phyloP scores from a whole-genome alignment of 2,888 invertebrate species.

The Leptinotarsa peninsularis region DNA sequence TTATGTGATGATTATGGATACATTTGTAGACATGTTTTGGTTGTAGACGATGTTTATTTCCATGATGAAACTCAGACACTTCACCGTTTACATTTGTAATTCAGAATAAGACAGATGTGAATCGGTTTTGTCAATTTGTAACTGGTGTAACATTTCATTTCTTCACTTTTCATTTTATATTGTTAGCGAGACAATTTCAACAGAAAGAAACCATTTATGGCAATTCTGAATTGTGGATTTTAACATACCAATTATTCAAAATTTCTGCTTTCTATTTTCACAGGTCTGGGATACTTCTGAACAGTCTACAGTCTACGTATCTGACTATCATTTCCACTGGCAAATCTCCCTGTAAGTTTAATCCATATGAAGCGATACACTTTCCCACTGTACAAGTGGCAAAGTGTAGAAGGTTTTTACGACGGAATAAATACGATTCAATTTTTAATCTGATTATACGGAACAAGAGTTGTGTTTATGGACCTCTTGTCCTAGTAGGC shows the following conservation, averaged over 20 bases:
- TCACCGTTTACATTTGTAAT: too few species aligned
- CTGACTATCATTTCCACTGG: background rate
- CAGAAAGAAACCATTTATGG: too few species aligned
- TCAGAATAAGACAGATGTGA: too few species aligned
- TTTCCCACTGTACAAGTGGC: constrained; percentile 38
- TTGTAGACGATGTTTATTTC: background rate
- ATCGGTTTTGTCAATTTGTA: too few species aligned
- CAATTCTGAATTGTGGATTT: too few species aligned
- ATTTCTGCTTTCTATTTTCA: too few species aligned
- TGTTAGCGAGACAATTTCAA: too few species aligned
- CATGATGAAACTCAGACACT: too few species aligned
- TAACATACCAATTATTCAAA: too few species aligned
- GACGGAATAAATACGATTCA: constrained; percentile 44
- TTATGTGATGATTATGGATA: background rate
- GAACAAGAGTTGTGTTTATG: constrained; percentile 51
- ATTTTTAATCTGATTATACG: constrained; percentile 50
- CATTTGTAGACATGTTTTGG: background rate
- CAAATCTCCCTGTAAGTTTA: constrained; percentile 14
- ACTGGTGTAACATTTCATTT: too few species aligned
- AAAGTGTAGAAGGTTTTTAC: constrained; percentile 45
- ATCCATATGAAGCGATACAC: constrained; percentile 27
- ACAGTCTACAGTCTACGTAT: background rate
- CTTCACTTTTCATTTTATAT: too few species aligned
- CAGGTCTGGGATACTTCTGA: too few species aligned
- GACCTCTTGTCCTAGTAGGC: constrained; percentile 49